phyloP scores from a whole-genome alignment of 1,140 invertebrate genomes.

The Venturia canescens region DNA sequence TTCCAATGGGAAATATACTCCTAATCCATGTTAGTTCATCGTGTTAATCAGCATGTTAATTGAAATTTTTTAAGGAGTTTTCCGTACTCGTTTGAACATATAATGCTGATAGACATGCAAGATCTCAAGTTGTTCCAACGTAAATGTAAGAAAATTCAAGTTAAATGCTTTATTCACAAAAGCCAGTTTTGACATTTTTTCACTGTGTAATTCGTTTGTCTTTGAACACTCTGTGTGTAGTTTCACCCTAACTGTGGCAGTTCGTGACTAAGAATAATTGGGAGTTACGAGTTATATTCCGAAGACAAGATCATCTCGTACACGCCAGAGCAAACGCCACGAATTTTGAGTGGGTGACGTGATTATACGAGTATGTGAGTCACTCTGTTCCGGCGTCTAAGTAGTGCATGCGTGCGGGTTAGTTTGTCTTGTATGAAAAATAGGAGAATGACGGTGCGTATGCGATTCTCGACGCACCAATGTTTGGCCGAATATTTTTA shows the following conservation, averaged over 20 bases:
- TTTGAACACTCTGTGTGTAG: not conserved
- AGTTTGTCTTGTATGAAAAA: not conserved
- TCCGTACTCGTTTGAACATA: too few relatives aligned
- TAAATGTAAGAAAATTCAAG: too few relatives aligned
- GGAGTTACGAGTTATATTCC: slow-evolving; percentile 13
- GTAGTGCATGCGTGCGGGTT: not conserved
- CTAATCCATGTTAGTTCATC: too few relatives aligned
- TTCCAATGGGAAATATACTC: too few relatives aligned
- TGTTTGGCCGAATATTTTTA: not conserved
- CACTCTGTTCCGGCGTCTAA: not conserved
- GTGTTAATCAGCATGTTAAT: too few relatives aligned
- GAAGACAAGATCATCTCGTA: slow-evolving; percentile 23
- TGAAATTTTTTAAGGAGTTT: too few relatives aligned
- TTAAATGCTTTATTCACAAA: too few relatives aligned
- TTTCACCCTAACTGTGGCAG: not conserved
- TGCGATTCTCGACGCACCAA: not conserved
- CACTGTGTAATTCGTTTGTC: not conserved
- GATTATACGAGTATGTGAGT: not conserved
- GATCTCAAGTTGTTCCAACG: too few relatives aligned
- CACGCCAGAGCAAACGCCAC: not conserved
- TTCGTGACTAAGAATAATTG: slow-evolving; percentile 37
- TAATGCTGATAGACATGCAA: too few relatives aligned
- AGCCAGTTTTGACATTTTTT: too few relatives aligned
- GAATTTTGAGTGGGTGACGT: slow-evolving; percentile 36
- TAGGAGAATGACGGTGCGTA: not conserved